phyloP scores from a whole-genome alignment of 2,888 invertebrate genomes.

The Microplitis deprimator region DNA sequence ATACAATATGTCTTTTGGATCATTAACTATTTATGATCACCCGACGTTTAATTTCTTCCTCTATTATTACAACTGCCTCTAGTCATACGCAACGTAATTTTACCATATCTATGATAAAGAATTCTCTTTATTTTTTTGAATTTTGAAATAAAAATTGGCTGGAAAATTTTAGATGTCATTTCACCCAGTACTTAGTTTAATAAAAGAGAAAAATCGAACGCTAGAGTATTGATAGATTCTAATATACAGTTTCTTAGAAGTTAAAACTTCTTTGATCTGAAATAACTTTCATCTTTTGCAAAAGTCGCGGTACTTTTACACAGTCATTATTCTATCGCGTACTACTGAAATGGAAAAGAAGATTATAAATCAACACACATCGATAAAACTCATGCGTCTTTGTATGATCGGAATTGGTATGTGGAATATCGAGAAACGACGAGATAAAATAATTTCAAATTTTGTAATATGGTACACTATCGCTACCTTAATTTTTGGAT shows the following conservation, averaged over 20 bases:
- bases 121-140: background rate
- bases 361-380: slow-evolving; percentile 6
- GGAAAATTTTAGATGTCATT: background rate
- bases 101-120: background rate
- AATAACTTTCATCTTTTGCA: background rate
- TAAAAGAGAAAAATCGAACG: background rate
- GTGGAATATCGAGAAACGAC: slow-evolving; percentile 49
- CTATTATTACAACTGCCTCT: background rate
- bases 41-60: background rate
- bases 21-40: background rate
- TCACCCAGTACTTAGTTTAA: background rate
- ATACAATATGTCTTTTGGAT: background rate
- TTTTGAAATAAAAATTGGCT: background rate
- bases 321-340: background rate
- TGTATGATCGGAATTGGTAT: slow-evolving; percentile 55
- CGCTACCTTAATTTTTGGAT: slow-evolving; percentile 47
- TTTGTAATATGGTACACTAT: slow-evolving; percentile 47
- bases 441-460: slow-evolving; percentile 49
- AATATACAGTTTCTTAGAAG: background rate
- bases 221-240: background rate
- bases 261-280: background rate
- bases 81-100: background rate
- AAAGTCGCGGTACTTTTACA: background rate
- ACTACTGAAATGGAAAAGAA: background rate
- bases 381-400: slow-evolving; percentile 51